Conservation (phyloP, 2,888 invertebrate genomes). For the Brassicogethes aeneus region DNA sequence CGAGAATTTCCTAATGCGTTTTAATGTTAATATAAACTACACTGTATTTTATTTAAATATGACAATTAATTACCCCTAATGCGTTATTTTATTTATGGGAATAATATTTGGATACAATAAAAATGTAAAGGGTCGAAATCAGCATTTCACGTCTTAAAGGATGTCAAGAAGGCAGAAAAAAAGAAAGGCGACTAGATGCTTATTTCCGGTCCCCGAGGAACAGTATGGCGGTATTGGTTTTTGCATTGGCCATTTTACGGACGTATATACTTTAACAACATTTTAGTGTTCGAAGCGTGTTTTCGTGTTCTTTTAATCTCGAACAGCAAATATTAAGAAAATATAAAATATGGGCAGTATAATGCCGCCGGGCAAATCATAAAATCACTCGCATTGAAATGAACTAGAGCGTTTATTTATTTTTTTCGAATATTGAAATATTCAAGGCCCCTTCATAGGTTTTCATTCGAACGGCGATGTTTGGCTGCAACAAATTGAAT, state of each 20-base stretch:
- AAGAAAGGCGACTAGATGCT: conserved; percentile 6
- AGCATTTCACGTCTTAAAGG: conserved; percentile 13
- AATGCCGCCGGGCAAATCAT: no score
- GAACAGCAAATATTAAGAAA: conserved; percentile 8
- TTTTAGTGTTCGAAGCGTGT: conserved; percentile 2
- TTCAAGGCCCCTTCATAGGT: conserved; percentile 10
- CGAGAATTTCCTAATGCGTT: not conserved
- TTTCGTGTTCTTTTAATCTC: conserved; percentile 5
- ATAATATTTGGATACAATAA: not conserved
- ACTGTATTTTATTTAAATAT: not conserved
- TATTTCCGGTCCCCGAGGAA: conserved; percentile 6
- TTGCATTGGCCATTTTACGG: conserved; percentile 1
- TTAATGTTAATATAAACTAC: not conserved
- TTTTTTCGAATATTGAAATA: conserved; percentile 12
- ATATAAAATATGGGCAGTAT: no score
- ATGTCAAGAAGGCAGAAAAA: conserved; percentile 1
- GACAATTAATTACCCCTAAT: not conserved
- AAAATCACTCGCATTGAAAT: not conserved
- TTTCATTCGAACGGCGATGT: conserved; percentile 10
- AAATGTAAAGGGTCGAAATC: conserved; percentile 13
- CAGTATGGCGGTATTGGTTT: conserved; percentile 1
- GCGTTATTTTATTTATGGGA: no score
- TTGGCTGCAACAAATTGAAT: conserved; percentile 15
- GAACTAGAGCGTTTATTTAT: not conserved
- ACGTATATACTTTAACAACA: not conserved